Base-by-base conservation (phyloP, 2,797 vertebrate species). In the Spinibarbus caldwelli region DNA sequence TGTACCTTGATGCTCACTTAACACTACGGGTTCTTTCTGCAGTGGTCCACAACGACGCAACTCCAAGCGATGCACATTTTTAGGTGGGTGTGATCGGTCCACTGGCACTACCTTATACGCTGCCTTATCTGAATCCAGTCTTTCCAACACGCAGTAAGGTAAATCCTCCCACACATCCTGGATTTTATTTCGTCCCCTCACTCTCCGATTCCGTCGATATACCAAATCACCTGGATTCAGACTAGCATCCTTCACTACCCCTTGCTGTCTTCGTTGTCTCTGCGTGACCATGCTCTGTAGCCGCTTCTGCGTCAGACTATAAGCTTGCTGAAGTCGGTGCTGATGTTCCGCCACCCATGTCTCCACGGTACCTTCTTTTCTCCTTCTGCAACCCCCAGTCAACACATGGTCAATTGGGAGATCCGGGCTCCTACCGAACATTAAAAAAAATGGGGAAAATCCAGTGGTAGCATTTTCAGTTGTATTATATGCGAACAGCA, bases 61-160 rank as follows among this genome's bases (percentile, higher is more conserved):
- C 23, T 26, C 57, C 57, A 59, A 59, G 11, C n/a, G n/a, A 59
- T 26, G 57, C n/a, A 26, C n/a, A 59, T 59, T 59, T 26, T 26
- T 59, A 5, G n/a, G 10, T 26, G 84, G 84, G 82, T 43, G 82
- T 3, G 70, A 72, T 41, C 11, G 9, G 45, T 72, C 23, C 36
- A 72, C 23, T 45, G 70, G 11, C 23, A 72, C 36, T 41, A 72
- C 36, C 10, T 72, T 72, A 72, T n/a, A 9, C 19, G 67, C 31
- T 72, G 80, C n/a, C 47, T 71, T 59, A 17, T 36, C 23, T 29
- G 12, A 6, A 2, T 52, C 21, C 12, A 83, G 11, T 11, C 57
- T 34, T 41, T 2, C 15, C 19, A 5, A 52, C 11, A 29, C 31
- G 38, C 43, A 14, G 12, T 26, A 41, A 23, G 38, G 38, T 19